These are phyloP conservation scores for Erythrocebus patas DNA, from an alignment of 2,113 vertebrate genomes.

Conservation along the genomic window DNA sequence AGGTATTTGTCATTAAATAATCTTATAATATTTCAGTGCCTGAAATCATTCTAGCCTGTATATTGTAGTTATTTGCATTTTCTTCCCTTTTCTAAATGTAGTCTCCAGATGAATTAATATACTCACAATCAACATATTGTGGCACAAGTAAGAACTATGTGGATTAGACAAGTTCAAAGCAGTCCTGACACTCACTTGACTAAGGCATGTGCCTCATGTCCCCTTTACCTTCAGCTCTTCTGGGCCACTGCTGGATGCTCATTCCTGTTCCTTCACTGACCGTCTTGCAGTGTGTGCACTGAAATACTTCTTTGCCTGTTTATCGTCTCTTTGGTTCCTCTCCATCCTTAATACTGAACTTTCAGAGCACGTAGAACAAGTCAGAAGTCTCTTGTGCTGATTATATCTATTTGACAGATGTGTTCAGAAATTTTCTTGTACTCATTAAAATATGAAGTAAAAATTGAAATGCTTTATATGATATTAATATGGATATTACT, in stretches of 20 bases:
- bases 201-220: not conserved
- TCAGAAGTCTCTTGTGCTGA: slow-evolving; percentile 65
- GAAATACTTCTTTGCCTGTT: not conserved
- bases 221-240: slow-evolving; percentile 46
- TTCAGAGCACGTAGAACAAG: slow-evolving; percentile 58
- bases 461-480: slow-evolving; percentile 67
- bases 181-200: slow-evolving; percentile 11
- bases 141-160: slow-evolving; percentile 63
- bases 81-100: slow-evolving; percentile 33
- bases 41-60: not conserved
- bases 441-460: slow-evolving; percentile 74
- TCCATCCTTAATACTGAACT: slow-evolving; percentile 38
- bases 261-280: slow-evolving; percentile 10
- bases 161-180: slow-evolving; percentile 42
- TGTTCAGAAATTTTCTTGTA: slow-evolving; percentile 73
- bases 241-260: not conserved
- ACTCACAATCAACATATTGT: slow-evolving; percentile 61
- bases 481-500: not conserved
- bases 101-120: slow-evolving; percentile 54
- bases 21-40: not conserved
- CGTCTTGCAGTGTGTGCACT: slow-evolving; percentile 33
- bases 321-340: not conserved
- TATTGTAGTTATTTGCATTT: slow-evolving; percentile 48
- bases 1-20: not conserved
- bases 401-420: slow-evolving; percentile 74